These are phyloP conservation scores for Characodon lateralis DNA, from an alignment of 2,797 vertebrate genomes.

Conservation along the genomic window DNA sequence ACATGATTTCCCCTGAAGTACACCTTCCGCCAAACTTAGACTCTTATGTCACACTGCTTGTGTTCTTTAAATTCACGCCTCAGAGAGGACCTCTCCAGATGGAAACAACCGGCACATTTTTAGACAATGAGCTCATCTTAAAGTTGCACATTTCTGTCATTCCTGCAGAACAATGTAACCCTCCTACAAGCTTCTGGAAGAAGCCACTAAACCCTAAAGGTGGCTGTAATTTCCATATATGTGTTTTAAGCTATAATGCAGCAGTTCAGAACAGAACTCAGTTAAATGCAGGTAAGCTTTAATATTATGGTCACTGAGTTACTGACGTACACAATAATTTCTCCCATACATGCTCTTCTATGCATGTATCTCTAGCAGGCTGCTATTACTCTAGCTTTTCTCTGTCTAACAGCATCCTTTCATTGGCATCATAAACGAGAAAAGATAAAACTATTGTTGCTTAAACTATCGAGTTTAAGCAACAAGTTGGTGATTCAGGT, in stretches of 20 bases:
- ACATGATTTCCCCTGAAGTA: background rate
- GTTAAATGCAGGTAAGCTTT: too few species aligned
- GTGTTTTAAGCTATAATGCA: background rate
- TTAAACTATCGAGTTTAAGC: too few species aligned
- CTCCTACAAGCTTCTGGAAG: background rate
- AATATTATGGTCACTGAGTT: too few species aligned
- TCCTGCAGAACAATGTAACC: background rate
- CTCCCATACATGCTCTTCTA: too few species aligned
- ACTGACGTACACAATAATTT: too few species aligned
- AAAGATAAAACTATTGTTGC: background rate
- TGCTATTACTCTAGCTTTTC: too few species aligned
- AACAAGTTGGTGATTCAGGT: too few species aligned
- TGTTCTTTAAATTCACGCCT: background rate
- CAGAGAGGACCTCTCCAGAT: background rate
- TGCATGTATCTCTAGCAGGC: too few species aligned
- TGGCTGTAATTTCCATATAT: background rate
- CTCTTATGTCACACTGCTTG: too few species aligned
- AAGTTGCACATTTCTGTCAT: background rate
- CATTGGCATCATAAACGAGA: background rate
- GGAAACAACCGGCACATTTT: background rate
- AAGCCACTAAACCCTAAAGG: background rate
- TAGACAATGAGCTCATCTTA: background rate
- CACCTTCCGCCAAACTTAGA: background rate
- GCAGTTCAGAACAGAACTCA: background rate
- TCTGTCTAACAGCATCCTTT: background rate